Evolutionary conservation across 2,113 vertebrate species (phyloP).

Genomic region (Syngnathoides biaculeatus): DNA sequence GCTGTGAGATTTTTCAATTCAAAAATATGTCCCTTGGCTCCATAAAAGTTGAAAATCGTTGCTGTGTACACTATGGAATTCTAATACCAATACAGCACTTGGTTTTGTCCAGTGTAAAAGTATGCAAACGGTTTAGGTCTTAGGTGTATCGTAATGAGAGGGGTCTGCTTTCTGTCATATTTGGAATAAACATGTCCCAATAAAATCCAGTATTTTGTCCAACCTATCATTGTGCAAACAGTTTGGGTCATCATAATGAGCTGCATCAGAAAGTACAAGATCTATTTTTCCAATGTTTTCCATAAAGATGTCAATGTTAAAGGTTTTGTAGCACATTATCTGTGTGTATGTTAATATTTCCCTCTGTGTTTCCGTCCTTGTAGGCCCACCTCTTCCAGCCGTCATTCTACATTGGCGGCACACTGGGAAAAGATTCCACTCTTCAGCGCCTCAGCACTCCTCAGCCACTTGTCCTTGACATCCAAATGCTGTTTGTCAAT

Average conservation of each 20-base stretch:
- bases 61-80: conserved; percentile 10
- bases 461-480: conserved; percentile 55
- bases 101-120: conserved; percentile 18
- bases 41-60: no score
- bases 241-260: conserved; percentile 17
- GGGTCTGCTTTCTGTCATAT: no score
- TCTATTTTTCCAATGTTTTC: conserved; percentile 8
- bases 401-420: conserved; percentile 50
- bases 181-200: no score
- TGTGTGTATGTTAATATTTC: conserved; percentile 30
- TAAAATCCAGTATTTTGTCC: background rate
- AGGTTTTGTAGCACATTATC: background rate
- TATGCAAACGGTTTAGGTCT: no score
- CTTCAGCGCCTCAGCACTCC: conserved; percentile 35
- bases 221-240: conserved; percentile 9
- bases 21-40: no score
- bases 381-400: conserved; percentile 57
- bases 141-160: no score
- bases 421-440: conserved; percentile 50
- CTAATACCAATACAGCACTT: conserved; percentile 17
- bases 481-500: conserved; percentile 55
- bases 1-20: no score
- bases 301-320: conserved; percentile 10
- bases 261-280: conserved; percentile 12
- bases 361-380: conserved; percentile 37